These are phyloP conservation scores for Leptopilina boulardi DNA, from an alignment of 1,140 invertebrate genomes.

Conservation along the genomic window DNA sequence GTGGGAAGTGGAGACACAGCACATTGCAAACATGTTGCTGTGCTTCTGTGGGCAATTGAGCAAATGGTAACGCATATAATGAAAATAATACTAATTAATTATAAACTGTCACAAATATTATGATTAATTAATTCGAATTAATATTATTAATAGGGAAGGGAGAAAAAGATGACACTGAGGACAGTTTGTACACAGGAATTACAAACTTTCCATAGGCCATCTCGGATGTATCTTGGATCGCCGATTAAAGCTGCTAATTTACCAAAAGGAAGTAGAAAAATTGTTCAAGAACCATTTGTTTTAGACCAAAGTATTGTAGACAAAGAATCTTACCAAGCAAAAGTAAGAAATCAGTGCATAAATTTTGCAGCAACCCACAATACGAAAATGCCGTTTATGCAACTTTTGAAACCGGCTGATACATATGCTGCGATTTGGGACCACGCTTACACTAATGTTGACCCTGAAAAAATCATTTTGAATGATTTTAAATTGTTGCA, in stretches of 20 bases:
- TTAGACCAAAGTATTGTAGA: constrained; percentile 22
- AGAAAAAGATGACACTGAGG: constrained; percentile 30
- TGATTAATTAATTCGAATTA: constrained; percentile 13
- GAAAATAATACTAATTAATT: too few relatives aligned
- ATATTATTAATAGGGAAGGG: constrained; percentile 17
- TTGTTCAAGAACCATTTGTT: constrained; percentile 20
- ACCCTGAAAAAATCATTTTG: too few relatives aligned
- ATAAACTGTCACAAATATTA: neutral
- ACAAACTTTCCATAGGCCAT: constrained; percentile 34
- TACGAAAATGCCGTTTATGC: neutral
- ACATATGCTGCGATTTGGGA: too few relatives aligned
- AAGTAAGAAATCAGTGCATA: constrained; percentile 1
- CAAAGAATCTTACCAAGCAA: constrained; percentile 20
- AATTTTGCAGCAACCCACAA: constrained; percentile 9
- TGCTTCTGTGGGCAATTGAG: constrained; percentile 34
- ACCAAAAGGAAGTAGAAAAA: constrained; percentile 8
- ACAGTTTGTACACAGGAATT: constrained; percentile 34
- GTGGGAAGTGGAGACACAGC: constrained; percentile 24
- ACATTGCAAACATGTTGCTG: constrained; percentile 35
- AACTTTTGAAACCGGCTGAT: too few relatives aligned
- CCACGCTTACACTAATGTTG: too few relatives aligned
- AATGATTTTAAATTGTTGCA: too few relatives aligned
- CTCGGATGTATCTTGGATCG: constrained; percentile 2
- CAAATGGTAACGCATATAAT: neutral
- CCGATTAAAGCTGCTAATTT: constrained; percentile 34